Percentiles rank a stretch among this genome's conserved stretches.
Evolutionary conservation across 2,888 invertebrate species (phyloP).

Genomic region (Philereme vetulata): DNA sequence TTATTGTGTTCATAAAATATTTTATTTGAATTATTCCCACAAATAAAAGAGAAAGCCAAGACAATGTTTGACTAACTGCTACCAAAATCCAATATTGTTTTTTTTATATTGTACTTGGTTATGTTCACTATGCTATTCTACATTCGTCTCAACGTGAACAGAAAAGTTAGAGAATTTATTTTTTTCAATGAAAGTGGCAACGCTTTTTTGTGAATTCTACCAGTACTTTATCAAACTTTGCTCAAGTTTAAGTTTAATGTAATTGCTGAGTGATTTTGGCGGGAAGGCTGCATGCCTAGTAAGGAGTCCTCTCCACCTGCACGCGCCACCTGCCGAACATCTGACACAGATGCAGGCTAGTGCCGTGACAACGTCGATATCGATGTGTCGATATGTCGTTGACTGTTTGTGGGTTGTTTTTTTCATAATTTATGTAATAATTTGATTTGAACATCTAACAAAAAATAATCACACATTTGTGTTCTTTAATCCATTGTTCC

Average conservation of each 20-base stretch:
- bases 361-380: constrained; percentile 42
- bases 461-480: too few relatives aligned
- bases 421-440: neutral
- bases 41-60: too few relatives aligned
- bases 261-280: constrained; percentile 67
- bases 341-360: constrained; percentile 79
- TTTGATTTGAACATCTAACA: neutral
- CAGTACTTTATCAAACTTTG: too few relatives aligned
- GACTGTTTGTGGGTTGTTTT: neutral
- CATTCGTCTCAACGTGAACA: constrained; percentile 5
- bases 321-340: constrained; percentile 76
- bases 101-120: too few relatives aligned
- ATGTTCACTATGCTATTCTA: neutral
- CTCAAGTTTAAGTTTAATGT: constrained; percentile 26
- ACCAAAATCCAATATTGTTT: too few relatives aligned
- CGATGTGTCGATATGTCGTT: constrained; percentile 20
- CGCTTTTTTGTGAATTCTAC: too few relatives aligned
- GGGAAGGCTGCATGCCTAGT: constrained; percentile 69
- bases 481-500: too few relatives aligned
- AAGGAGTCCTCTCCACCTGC: constrained; percentile 72
- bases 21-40: too few relatives aligned
- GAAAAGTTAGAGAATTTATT: too few relatives aligned
- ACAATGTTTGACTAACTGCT: too few relatives aligned
- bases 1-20: too few relatives aligned
- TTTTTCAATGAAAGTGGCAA: too few relatives aligned